Evolutionary conservation across 2,113 vertebrate species (phyloP).

Genomic region (Erythrocebus patas): DNA sequence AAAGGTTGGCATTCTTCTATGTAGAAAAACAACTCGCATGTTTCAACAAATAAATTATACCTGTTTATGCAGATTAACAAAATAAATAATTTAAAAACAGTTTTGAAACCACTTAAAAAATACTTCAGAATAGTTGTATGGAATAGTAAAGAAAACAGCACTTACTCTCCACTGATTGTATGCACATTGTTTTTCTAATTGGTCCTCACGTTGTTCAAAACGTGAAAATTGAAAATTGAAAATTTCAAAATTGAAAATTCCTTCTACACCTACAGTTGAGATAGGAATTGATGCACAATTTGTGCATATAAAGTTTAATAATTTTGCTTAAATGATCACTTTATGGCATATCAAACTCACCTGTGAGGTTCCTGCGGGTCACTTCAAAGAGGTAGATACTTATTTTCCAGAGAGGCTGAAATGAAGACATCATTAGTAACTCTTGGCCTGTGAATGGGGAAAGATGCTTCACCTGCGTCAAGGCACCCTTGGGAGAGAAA

Average conservation of each 20-base stretch:
- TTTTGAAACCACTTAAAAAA: conserved; percentile 17
- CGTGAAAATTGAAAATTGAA: too few species aligned
- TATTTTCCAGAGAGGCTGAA: neutral
- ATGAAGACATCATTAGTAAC: neutral
- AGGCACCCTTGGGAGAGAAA: neutral
- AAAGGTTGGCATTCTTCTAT: neutral
- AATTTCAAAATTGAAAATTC: neutral
- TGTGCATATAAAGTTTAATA: neutral
- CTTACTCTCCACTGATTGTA: neutral
- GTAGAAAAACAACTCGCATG: conserved; percentile 25
- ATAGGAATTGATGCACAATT: conserved; percentile 20
- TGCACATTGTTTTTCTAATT: neutral
- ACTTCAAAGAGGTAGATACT: neutral
- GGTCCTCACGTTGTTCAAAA: conserved; percentile 1
- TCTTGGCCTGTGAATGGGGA: neutral
- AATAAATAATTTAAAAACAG: conserved; percentile 15
- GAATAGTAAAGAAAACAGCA: conserved; percentile 14
- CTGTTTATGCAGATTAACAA: conserved; percentile 18
- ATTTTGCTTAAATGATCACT: neutral
- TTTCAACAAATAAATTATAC: conserved; percentile 24
- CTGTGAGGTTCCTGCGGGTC: neutral
- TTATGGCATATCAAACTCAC: neutral
- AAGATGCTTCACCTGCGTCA: neutral
- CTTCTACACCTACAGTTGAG: neutral
- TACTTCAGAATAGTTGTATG: neutral